These are phyloP conservation scores for Gambelia wislizenii DNA, from an alignment of 2,797 vertebrate species.

Conservation along the genomic window DNA sequence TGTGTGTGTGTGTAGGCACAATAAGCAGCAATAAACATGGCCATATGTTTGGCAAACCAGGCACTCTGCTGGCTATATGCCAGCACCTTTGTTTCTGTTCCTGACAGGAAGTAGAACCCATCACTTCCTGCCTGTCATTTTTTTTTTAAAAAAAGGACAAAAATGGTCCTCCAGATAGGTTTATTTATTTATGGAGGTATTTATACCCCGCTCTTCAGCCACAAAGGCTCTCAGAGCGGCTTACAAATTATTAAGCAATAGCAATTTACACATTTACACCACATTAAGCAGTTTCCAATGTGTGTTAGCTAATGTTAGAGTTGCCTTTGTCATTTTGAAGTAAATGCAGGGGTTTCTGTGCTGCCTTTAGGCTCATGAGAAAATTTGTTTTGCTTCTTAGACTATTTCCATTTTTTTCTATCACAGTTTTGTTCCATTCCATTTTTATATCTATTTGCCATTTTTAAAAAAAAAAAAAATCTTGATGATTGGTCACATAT, in stretches of 20 bases:
- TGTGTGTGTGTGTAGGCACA: neutral
- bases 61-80: neutral
- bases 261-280: no score
- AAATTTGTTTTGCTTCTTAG: no score
- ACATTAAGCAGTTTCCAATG: no score
- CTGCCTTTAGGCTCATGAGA: neutral
- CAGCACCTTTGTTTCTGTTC: neutral
- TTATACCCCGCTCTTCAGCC: no score
- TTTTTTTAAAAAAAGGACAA: neutral
- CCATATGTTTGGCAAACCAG: constrained; percentile 37
- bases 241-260: no score
- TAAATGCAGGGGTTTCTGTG: neutral
- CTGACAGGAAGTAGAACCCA: neutral
- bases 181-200: no score
- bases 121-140: neutral
- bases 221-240: no score
- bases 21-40: constrained; percentile 68
- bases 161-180: neutral
- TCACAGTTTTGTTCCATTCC: no score
- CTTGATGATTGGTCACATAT: no score
- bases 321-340: neutral
- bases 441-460: no score
- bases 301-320: neutral
- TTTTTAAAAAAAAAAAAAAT: no score
- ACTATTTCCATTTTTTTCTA: no score